Evolutionary conservation across 2,113 vertebrate species (phyloP).

Genomic region (Gymnorhina tibicen): DNA sequence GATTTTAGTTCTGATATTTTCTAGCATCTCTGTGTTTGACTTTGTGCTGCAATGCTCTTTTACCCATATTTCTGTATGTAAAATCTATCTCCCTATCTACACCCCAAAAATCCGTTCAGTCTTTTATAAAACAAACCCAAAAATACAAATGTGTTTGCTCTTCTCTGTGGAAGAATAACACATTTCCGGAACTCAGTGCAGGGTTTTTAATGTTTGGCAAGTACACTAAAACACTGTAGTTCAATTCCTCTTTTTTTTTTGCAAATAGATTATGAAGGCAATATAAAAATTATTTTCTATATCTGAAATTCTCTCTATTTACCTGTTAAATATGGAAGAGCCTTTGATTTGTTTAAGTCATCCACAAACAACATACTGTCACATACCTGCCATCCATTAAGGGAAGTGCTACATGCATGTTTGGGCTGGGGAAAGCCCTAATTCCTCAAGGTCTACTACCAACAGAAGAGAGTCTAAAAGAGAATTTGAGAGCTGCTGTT

Average conservation of each 20-base stretch:
- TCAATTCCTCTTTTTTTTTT: background rate
- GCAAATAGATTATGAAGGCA: background rate
- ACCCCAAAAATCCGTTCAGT: background rate
- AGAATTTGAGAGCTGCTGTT: background rate
- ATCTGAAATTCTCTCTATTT: background rate
- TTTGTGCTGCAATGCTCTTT: background rate
- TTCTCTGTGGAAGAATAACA: background rate
- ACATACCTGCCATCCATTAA: background rate
- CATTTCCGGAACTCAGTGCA: background rate
- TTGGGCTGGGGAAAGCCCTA: background rate
- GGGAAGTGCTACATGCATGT: background rate
- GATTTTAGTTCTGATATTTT: background rate
- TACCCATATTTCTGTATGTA: background rate
- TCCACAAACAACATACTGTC: background rate
- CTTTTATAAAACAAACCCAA: background rate
- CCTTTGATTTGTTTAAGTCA: background rate
- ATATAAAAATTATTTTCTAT: background rate
- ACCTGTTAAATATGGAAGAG: background rate
- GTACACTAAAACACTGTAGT: background rate
- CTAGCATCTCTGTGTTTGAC: background rate
- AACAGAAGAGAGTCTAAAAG: background rate
- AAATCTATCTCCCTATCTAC: background rate
- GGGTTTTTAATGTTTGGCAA: background rate
- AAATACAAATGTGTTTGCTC: background rate
- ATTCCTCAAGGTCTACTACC: background rate